Base-by-base conservation (phyloP, 2,797 vertebrate species). In the Telmatherina bonti region DNA sequence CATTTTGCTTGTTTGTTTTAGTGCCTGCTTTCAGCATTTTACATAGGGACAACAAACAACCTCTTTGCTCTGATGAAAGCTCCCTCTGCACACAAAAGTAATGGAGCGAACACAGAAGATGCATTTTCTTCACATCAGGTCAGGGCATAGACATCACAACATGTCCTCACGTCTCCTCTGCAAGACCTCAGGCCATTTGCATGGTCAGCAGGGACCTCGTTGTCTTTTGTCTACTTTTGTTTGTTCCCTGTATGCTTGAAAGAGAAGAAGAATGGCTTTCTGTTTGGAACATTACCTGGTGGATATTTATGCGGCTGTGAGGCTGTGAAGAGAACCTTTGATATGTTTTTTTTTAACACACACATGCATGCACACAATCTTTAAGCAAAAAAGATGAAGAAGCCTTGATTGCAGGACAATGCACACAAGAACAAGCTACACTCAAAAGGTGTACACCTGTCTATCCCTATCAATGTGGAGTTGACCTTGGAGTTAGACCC, bases 251-350 rank as follows among this genome's bases (percentile, higher is more conserved):
- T 82, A 62, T 82, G 83, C 85, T 88, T 88, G 71, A 88, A 91
- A 86, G 85, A 79, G 85, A 92, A 79, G 85, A 92, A 92, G 89
- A 92, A 91, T 82, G 82, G 81, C 68, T 79, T 83, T 92, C 87
- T 91, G 82, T 90, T 90, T 81, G 77, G 88, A 88, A 90, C 78
- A 77, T 93, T 89, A 92, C 92, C 88, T 90, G 89, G 85, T 89
- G 81, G 88, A 88, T 94, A 92, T 94, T 94, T 94, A 90, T 92
- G 89, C 93, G 94, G 94, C 94, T 95, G 94, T 70, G 84, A 85
- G 82, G 60, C 84, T 72, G 80, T 89, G 79, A 92, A 91, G 72
- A 83, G 85, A 82, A 88, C 84, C 89, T 92, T 92, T 92, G 89
- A 92, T 92, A 89, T 89, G 67, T n/a, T n/a, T n/a, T n/a, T n/a